These are phyloP conservation scores for Nebria ingens DNA, from an alignment of 1,140 invertebrate genomes.

Conservation along the genomic window DNA sequence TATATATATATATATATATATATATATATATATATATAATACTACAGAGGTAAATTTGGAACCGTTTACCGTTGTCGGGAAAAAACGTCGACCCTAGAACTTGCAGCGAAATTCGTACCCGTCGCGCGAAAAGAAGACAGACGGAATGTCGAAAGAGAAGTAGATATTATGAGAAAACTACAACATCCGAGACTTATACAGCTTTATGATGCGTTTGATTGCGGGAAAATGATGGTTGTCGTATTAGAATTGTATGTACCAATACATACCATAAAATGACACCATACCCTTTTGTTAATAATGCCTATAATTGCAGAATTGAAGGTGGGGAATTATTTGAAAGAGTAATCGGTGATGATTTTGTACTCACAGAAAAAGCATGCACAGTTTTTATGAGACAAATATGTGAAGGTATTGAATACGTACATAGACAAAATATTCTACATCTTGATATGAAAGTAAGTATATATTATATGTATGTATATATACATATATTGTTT, in stretches of 20 bases:
- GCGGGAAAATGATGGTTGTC: constrained; percentile 84
- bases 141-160: constrained; percentile 85
- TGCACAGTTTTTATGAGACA: constrained; percentile 94
- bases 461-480: constrained; percentile 20
- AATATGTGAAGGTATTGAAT: constrained; percentile 93
- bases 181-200: constrained; percentile 91
- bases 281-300: no score
- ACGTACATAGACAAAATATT: constrained; percentile 90
- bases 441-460: constrained; percentile 96
- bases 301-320: constrained; percentile 82
- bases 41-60: constrained; percentile 91
- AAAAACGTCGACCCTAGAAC: constrained; percentile 61
- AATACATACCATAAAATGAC: background rate
- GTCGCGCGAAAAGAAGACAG: constrained; percentile 76
- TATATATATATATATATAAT: background rate
- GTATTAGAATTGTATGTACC: constrained; percentile 89
- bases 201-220: constrained; percentile 92
- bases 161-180: constrained; percentile 90
- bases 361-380: constrained; percentile 88
- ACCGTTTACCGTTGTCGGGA: constrained; percentile 89
- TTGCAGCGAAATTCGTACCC: constrained; percentile 91
- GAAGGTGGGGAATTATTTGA: constrained; percentile 97
- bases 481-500: background rate
- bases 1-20: background rate
- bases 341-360: constrained; percentile 95